phyloP scores from a whole-genome alignment of 2,113 vertebrate species.

The Heterocephalus glaber region DNA sequence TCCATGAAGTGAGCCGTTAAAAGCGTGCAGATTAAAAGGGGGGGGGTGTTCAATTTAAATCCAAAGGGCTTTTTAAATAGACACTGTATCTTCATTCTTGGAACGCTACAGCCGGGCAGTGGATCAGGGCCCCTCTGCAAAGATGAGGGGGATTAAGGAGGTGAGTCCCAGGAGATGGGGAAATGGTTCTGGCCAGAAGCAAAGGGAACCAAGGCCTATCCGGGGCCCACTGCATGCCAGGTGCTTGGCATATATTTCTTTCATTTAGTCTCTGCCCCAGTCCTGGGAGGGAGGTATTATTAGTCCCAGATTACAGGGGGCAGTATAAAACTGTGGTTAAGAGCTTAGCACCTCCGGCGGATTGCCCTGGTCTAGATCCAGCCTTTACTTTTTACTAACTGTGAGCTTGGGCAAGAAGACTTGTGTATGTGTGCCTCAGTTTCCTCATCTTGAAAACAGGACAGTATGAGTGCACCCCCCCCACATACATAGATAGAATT shows the following conservation, averaged over 20 bases:
- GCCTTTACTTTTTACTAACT: neutral
- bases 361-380: neutral
- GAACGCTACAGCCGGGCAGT: conserved; percentile 58
- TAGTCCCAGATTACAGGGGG: conserved; percentile 75
- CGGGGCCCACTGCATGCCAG: conserved; percentile 69
- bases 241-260: conserved; percentile 71
- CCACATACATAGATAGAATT: neutral
- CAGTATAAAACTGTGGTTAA: conserved; percentile 72
- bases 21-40: conserved; percentile 80
- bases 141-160: conserved; percentile 73
- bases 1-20: conserved; percentile 83
- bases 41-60: conserved; percentile 76
- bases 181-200: conserved; percentile 64
- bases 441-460: conserved; percentile 36
- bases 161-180: conserved; percentile 60
- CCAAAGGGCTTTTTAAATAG: conserved; percentile 80
- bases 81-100: conserved; percentile 82
- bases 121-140: conserved; percentile 65
- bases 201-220: conserved; percentile 69
- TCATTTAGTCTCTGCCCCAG: conserved; percentile 66
- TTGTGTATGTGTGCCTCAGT: conserved; percentile 20
- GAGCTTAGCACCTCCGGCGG: neutral
- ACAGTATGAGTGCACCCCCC: neutral
- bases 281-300: conserved; percentile 66
- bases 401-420: neutral